Conservation (phyloP, 2,888 invertebrate species). For the Leptinotarsa tumamoca region DNA sequence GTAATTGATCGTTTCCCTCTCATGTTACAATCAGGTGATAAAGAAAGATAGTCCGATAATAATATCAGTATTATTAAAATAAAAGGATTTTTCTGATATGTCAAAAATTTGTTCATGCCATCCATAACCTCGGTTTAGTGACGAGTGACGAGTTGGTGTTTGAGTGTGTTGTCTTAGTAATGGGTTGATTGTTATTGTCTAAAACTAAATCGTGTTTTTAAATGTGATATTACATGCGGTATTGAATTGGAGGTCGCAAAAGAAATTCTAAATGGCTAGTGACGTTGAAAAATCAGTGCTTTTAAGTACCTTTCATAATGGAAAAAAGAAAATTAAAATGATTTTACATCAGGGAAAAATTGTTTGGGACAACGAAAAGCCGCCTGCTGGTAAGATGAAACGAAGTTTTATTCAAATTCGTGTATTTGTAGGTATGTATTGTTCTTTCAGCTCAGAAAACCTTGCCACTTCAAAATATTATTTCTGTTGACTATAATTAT, state of each 20-base stretch:
- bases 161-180: slow-evolving; percentile 6
- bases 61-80: background rate
- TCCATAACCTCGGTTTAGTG: slow-evolving; percentile 1
- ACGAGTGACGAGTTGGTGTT: background rate
- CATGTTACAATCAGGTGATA: background rate
- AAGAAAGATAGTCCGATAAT: background rate
- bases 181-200: background rate
- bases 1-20: background rate
- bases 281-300: slow-evolving; percentile 61
- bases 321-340: slow-evolving; percentile 73
- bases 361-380: slow-evolving; percentile 74
- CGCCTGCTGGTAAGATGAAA: slow-evolving; percentile 65
- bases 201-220: background rate
- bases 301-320: slow-evolving; percentile 70
- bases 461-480: slow-evolving; percentile 70
- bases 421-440: background rate
- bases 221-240: slow-evolving; percentile 5
- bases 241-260: slow-evolving; percentile 17
- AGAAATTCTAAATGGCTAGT: slow-evolving; percentile 52
- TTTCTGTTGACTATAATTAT: slow-evolving; percentile 69
- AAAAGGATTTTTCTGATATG: background rate
- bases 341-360: slow-evolving; percentile 73
- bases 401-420: no score
- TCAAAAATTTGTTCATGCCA: background rate
- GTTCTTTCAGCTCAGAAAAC: slow-evolving; percentile 68